These are phyloP conservation scores for Numenius phaeopus DNA, from an alignment of 2,797 vertebrate genomes.

Conservation along the genomic window DNA sequence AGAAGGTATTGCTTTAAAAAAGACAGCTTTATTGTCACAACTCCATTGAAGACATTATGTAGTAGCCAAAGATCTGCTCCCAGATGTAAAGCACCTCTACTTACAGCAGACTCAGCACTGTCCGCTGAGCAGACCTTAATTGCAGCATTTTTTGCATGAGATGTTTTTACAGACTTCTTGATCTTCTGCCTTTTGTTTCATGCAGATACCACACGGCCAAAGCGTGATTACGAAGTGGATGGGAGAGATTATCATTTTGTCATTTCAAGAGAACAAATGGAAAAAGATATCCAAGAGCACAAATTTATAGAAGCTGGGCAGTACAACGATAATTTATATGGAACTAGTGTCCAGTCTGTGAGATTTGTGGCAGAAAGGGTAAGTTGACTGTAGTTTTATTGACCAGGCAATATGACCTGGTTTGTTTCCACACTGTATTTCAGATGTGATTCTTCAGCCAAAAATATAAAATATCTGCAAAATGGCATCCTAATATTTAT, in stretches of 20 bases:
- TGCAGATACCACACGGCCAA: conserved; percentile 93
- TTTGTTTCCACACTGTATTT: not conserved
- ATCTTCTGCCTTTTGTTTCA: not conserved
- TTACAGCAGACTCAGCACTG: not conserved
- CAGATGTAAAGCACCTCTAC: not conserved
- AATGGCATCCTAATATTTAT: not conserved
- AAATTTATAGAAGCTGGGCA: conserved; percentile 99
- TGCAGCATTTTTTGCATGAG: not conserved
- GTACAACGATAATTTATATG: conserved; percentile 98
- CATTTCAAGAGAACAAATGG: conserved; percentile 96
- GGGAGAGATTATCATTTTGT: conserved; percentile 98
- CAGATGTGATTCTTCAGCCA: not conserved
- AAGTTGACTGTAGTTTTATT: conserved; percentile 58
- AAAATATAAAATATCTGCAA: not conserved
- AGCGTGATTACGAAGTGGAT: conserved; percentile 95
- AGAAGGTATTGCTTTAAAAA: not conserved
- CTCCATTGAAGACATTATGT: not conserved
- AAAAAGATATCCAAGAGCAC: conserved; percentile 99
- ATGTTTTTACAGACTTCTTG: not conserved
- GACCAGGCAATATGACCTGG: not conserved
- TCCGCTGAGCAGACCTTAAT: not conserved
- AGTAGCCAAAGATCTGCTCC: not conserved
- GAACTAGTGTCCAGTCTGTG: conserved; percentile 96
- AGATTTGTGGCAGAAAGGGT: conserved; percentile 98
- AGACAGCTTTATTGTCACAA: not conserved